Base-by-base conservation (phyloP, 2,113 vertebrate genomes). In the Petrocephalus zakoni region DNA sequence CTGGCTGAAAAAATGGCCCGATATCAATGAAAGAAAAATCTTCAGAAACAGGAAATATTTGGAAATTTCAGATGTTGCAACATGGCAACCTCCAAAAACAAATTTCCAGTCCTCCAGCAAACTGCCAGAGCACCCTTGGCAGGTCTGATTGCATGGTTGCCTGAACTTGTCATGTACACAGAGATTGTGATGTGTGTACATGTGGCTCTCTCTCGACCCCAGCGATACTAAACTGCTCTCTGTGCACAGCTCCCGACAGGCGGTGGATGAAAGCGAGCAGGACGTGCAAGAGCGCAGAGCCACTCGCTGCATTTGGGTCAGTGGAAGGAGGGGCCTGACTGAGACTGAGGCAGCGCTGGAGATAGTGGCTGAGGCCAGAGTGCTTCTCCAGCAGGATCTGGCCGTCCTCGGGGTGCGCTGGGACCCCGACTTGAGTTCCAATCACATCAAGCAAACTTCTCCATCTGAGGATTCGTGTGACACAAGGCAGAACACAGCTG, bases 251-350 rank as follows among this genome's bases (percentile, higher is more conserved):
- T 95, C 94, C 58, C 97, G 96, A 21, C 96, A 95, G 89, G 98
- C 98, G 11, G 96, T 97, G 89, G 98, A 99, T 92, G 98, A 99
- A 92, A 97, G 96, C 72, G 97, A 99, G 87, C 93, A 94, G 88
- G 96, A 97, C 17, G 98, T 93, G 68, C 95, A 96, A 51, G 98
- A 99, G 91, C 97, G 98, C 34, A 95, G 96, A 88, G 94, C 92
- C 13, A 92, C 95, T 82, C 95, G 93, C 53, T 97, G 96, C 47
- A 92, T 98, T 90, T 99, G 97, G 97, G 94, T 97, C 86, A 92
- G 95, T 0, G 97, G 97, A 19, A 96, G 95, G 88, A 97, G 95
- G 90, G 95, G 96, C 46, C 93, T 99, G 90, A 98, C 96, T 0
- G 97, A 97, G 92, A 94, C 93, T 46, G 97, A 99, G 92, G 98